Percentiles rank a stretch among this genome's conserved stretches.
phyloP scores from a whole-genome alignment of 2,113 vertebrate species.

The Neomonachus schauinslandi region DNA sequence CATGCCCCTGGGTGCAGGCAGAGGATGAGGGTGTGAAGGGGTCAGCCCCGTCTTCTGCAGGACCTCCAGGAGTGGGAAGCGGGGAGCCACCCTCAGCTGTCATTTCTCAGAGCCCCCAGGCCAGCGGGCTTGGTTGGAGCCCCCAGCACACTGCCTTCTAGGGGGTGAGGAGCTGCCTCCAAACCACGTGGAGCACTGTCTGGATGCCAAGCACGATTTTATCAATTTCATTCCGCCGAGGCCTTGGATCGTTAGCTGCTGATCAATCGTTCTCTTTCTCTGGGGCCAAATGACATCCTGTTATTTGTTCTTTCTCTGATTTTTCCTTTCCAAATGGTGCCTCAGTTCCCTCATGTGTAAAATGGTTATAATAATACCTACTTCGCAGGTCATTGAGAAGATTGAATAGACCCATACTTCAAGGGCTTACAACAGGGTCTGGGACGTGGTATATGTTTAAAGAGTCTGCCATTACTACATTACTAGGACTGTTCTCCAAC shows the following conservation, averaged over 20 bases:
- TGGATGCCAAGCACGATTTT: accelerated
- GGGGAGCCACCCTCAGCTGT: accelerated
- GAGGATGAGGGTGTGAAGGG: background rate
- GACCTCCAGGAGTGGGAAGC: background rate
- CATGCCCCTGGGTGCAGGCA: background rate
- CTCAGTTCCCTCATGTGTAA: background rate
- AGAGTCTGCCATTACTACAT: background rate
- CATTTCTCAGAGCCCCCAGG: background rate
- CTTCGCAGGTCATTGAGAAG: background rate
- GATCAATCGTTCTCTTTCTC: background rate
- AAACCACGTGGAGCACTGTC: background rate
- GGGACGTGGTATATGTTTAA: background rate
- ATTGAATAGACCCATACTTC: background rate
- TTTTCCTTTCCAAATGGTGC: background rate
- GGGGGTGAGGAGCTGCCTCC: background rate
- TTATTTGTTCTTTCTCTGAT: background rate
- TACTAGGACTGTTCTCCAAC: background rate
- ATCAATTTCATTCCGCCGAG: background rate
- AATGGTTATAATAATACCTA: background rate
- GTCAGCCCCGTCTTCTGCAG: background rate
- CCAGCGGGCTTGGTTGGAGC: too few species aligned
- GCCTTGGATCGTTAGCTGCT: background rate
- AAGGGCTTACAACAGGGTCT: background rate
- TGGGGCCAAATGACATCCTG: background rate
- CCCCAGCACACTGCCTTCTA: background rate